Evolutionary conservation across 2,113 vertebrate species (phyloP).

Genomic region (Periophthalmodon schlosseri): DNA sequence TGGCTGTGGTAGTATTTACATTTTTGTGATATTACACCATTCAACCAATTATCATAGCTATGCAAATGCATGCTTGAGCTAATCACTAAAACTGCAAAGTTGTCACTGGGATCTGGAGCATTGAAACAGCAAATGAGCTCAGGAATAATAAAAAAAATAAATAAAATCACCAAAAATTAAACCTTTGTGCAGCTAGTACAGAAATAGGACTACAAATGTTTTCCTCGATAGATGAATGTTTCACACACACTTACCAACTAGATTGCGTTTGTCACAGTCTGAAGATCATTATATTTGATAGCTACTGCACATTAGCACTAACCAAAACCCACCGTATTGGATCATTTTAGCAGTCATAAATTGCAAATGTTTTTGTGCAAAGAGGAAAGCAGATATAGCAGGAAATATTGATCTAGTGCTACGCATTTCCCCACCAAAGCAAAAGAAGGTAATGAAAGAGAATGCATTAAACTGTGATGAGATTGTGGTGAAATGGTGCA

Average conservation of each 20-base stretch:
- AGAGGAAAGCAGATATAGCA: slow-evolving; percentile 1
- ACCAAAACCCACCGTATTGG: slow-evolving; percentile 3
- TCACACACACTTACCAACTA: not conserved
- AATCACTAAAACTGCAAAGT: not conserved
- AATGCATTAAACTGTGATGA: slow-evolving; percentile 20
- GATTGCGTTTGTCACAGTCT: not conserved
- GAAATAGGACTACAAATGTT: not conserved
- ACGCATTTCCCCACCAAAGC: slow-evolving; percentile 9
- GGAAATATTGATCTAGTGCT: slow-evolving; percentile 24
- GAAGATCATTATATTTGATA: slow-evolving; percentile 1
- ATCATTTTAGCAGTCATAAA: not conserved
- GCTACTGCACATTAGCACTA: not conserved
- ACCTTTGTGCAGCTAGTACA: not conserved
- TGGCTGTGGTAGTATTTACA: slow-evolving; percentile 21
- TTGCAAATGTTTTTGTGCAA: slow-evolving; percentile 4
- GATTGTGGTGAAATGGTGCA: slow-evolving; percentile 2
- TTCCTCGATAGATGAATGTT: slow-evolving; percentile 1
- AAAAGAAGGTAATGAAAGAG: slow-evolving; percentile 16
- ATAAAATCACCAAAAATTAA: not conserved
- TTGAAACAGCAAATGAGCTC: slow-evolving; percentile 16
- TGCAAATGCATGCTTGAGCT: slow-evolving; percentile 7
- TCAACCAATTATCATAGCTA: slow-evolving; percentile 3
- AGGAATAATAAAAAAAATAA: slow-evolving; percentile 24
- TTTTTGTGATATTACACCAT: slow-evolving; percentile 21
- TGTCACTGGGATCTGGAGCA: not conserved